Evolutionary conservation across 2,888 invertebrate species (phyloP).

Genomic region (Cheiracanthium punctorium): DNA sequence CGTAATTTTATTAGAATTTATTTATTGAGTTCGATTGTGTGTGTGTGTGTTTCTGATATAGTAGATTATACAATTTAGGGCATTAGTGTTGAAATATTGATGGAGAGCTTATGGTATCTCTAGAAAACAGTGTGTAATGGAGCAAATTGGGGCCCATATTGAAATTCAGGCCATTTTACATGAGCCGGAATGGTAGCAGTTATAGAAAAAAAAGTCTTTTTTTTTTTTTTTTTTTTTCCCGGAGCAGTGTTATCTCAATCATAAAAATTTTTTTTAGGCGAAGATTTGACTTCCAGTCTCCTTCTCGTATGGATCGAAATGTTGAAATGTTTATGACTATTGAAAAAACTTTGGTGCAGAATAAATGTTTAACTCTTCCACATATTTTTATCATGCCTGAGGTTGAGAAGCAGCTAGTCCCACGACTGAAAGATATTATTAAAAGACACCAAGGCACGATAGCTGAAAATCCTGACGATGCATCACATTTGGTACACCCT

Average conservation of each 20-base stretch:
- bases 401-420: constrained; percentile 81
- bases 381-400: constrained; percentile 88
- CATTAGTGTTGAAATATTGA: too few species aligned
- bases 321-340: constrained; percentile 95
- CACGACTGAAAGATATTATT: constrained; percentile 90
- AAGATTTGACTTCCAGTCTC: constrained; percentile 82
- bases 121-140: too few species aligned
- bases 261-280: constrained; percentile 53
- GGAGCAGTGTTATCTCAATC: background rate
- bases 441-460: constrained; percentile 89
- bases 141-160: too few species aligned
- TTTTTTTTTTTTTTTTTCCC: too few species aligned
- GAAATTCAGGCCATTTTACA: too few species aligned
- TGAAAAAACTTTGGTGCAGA: constrained; percentile 88
- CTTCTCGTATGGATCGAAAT: constrained; percentile 91
- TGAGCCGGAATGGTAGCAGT: too few species aligned
- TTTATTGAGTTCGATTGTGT: too few species aligned
- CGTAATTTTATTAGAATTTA: too few species aligned
- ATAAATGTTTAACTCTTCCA: constrained; percentile 87
- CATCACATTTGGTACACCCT: constrained; percentile 93
- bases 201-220: too few species aligned
- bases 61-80: too few species aligned
- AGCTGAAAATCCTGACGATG: constrained; percentile 88
- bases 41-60: too few species aligned
- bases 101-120: too few species aligned